These are phyloP conservation scores for Microtus richardsoni DNA, from an alignment of 2,113 vertebrate genomes.

Conservation along the genomic window DNA sequence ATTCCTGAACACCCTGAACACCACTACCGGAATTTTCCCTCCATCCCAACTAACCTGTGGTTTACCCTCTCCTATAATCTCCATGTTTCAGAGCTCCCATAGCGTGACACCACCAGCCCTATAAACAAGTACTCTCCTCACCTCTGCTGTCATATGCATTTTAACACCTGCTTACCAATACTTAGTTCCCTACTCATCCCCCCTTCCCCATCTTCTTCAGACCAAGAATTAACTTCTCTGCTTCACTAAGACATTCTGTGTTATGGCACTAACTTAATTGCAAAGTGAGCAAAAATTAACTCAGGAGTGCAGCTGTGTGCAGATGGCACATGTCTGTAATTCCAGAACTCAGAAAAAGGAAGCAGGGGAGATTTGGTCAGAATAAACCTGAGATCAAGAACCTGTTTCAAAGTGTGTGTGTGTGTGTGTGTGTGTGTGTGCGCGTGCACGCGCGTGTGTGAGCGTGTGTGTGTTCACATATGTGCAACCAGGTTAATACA, in stretches of 20 bases:
- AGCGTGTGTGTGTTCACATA: neutral
- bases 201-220: neutral
- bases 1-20: neutral
- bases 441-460: no score
- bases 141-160: neutral
- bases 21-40: neutral
- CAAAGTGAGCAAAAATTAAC: slow-evolving; percentile 42
- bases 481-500: neutral
- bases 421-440: neutral
- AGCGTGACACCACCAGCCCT: neutral
- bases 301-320: neutral
- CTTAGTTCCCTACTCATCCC: neutral
- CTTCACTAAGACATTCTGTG: neutral
- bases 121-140: neutral
- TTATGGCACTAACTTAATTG: neutral
- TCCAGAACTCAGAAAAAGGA: neutral
- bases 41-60: neutral
- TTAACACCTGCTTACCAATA: neutral
- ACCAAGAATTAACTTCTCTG: neutral
- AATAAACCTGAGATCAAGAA: neutral
- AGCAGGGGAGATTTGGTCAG: neutral
- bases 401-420: neutral
- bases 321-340: neutral
- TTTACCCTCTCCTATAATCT: neutral
- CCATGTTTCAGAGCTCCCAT: neutral